phyloP scores from a whole-genome alignment of 2,797 vertebrate genomes.

The Intellagama lesueurii region DNA sequence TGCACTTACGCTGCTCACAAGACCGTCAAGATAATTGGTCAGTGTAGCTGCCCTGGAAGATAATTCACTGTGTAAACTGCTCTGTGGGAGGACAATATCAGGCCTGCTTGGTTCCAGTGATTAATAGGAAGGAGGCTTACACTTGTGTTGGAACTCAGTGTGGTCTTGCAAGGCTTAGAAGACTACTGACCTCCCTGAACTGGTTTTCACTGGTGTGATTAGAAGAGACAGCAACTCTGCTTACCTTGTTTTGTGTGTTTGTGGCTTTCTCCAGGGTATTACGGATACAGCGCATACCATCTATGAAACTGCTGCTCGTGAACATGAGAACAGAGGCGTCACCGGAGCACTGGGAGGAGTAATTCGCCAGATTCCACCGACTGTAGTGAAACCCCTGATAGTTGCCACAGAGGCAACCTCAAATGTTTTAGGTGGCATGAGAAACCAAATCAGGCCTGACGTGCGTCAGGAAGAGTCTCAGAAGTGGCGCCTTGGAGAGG shows the following conservation, averaged over 20 bases:
- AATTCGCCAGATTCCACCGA: slow-evolving; percentile 94
- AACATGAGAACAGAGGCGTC: slow-evolving; percentile 96
- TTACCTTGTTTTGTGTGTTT: not conserved
- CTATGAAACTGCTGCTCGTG: slow-evolving; percentile 95
- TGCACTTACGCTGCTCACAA: not conserved
- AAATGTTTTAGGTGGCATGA: slow-evolving; percentile 96
- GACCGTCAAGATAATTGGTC: not conserved
- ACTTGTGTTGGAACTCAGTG: not conserved
- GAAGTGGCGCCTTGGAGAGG: slow-evolving; percentile 93
- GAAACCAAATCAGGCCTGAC: slow-evolving; percentile 97
- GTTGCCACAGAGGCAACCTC: slow-evolving; percentile 97
- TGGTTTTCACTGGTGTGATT: not conserved
- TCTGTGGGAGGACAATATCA: not conserved
- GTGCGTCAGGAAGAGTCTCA: slow-evolving; percentile 97
- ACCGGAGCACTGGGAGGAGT: slow-evolving; percentile 97
- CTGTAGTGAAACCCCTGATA: slow-evolving; percentile 95
- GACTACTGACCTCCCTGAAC: not conserved
- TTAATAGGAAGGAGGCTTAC: not conserved
- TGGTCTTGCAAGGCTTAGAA: not conserved
- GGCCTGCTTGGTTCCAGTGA: not conserved
- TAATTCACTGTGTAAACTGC: not conserved
- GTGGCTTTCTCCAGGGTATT: slow-evolving; percentile 84
- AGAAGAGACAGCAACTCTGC: not conserved
- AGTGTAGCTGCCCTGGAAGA: not conserved
- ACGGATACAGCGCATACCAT: slow-evolving; percentile 96